Evolutionary conservation across 2,888 invertebrate species (phyloP), one percentile per base, ranked within the genome.

Genomic region (Augiades crinisus): DNA sequence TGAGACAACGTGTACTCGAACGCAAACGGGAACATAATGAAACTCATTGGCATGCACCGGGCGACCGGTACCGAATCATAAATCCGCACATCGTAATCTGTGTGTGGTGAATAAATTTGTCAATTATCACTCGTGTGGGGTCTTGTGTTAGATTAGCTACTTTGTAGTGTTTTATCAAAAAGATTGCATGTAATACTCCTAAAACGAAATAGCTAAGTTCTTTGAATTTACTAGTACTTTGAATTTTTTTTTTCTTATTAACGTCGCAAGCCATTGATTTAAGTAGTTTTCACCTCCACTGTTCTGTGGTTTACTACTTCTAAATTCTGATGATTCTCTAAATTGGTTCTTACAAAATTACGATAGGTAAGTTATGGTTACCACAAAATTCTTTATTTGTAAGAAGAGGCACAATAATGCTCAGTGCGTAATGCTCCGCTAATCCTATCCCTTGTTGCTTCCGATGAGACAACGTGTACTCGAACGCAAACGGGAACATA

Each of bases 41-140:
- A 55, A 46, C 64, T 72, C 72, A 79, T 81, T 75, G 68, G 69
- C 75, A 78, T 81, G 73, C 81, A 61, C 55, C 65, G 61, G 59
- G 54, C 66, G 47, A 47, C 21, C 61, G 56, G 59, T n/a, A n/a
- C 69, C 72, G 72, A 74, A 76, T 79, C 75, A 75, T 74, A 75
- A 78, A 74, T 76, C 73, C 38, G 46, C 55, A 47, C 54, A 10
- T 8, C 21, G 38, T 47, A 47, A 38, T 38, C 30, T 47, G 30
- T 16, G 47, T 47, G 38, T 47, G 31, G 30, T 30, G 12, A 38
- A 47, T 38, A 47, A 47, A 31, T 47, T 46, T 46, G 36, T 27
- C 36, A 46, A 46, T 46, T 46, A 36, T 47, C 38, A 47, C 30
- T 47, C 21, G 38, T 47, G 30, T 30, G 16, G 22, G 6, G 27